Evolutionary conservation across 2,888 invertebrate species (phyloP), one percentile per base, ranked within the genome.

Genomic region (Odontocolon sp.): DNA sequence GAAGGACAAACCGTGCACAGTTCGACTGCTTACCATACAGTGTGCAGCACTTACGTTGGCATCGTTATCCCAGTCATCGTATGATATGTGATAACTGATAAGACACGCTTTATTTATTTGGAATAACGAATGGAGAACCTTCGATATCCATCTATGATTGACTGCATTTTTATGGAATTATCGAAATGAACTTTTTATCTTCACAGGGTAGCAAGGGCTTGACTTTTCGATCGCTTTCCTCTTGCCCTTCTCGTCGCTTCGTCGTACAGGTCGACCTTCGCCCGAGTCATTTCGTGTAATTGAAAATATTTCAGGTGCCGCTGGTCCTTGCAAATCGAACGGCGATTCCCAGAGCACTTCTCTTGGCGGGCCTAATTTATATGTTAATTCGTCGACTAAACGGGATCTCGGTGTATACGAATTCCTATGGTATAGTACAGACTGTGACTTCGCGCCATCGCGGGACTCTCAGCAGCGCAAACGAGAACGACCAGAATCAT

Each of bases 321-420:
- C 67, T 69, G 77, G 74, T 77, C 75, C 75, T 63, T 52, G 59
- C 52, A 21, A 59, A 42, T 47, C 64, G 57, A 66, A 66, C 14
- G 42, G 59, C 63, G 68, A 77, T 74, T 77, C 69, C 57, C 69
- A 56, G 47, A 69, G 56, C 67, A 57, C 64, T 72, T 56, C 59
- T 61, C 66, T 59, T 66, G 74, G 75, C 79, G 77, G 80, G 82
- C 86, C 86, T 87, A 87, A 87, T 87, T 87, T 87, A 87, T 87
- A 87, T 87, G 87, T 86, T 87, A 87, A 87, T 87, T 79, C 77
- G 26, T 42, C 54, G 80, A 80, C 79, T 77, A 81, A 86, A 81
- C 81, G 59, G 81, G 78, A 70, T 64, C 59, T 64, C 75, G 38
- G 50, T 50, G 33, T 57, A 57, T 54, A 31, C 33, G 4, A 28